Evolutionary conservation across 2,113 vertebrate species (phyloP), one percentile per base, ranked within the genome.

Genomic region (Eudyptes chrysolophus): DNA sequence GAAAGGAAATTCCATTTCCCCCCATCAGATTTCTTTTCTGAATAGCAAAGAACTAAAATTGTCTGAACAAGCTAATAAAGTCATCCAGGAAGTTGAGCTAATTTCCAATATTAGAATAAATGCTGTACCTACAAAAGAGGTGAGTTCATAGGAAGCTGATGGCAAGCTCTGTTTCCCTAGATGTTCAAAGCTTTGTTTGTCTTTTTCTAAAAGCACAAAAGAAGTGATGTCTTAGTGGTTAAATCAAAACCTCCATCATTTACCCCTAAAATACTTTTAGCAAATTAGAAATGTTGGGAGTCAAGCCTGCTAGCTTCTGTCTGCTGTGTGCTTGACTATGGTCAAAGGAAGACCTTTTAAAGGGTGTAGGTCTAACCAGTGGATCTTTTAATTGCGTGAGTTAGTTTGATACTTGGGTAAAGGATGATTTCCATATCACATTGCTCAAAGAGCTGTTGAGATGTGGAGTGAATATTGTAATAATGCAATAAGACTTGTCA

Each of bases 121-220:
- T 44, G 60, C 83, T 81, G 38, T 88, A 93, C 78, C 40, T 71
- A 93, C 92, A 90, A 92, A 97, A 81, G 92, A 95, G 52, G 92
- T 97, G 97, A 97, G 92, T 97, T 97, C 97, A 97, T 92, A 97
- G 96, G 96, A 97, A 96, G 68, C 80, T 90, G 54, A 71, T 86
- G 90, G 71, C 52, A 70, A 88, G 64, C 17, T 80, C 82, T 51
- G 38, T 92, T 97, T 94, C 79, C 92, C 58, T 85, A 83, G 69
- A 60, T 54, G 79, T 93, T 93, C 70, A 95, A 82, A 93, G 82
- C 71, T 96, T 95, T 93, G 42, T 88, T 90, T 54, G 49, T 51
- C 70, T 80, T 87, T 87, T 93, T 66, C 55, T 93, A 60, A 81
- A 90, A 87, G 64, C 60, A 92, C 75, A 81, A 71, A 92, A 86